Evolutionary conservation across 1,140 invertebrate genomes (phyloP), one percentile per base, ranked within the genome.

Genomic region (Brachystomella parvula): DNA sequence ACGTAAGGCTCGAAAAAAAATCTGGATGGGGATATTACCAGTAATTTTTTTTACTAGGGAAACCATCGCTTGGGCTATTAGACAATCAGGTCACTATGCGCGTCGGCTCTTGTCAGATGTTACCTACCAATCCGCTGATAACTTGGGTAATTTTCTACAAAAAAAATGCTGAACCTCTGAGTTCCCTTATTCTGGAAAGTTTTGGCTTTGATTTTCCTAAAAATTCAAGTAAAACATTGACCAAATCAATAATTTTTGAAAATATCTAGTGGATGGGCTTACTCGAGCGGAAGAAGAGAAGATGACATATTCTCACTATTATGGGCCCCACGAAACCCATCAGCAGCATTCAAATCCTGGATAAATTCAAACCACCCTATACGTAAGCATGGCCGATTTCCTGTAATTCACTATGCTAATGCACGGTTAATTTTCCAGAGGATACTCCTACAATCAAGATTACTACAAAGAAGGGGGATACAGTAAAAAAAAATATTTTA

Each of bases 101-200:
- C 59, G 74, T 17, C 47, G 67, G 47, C 64, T 75, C 31, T 62
- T 75, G n/a, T 57, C 47, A n/a, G 75, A 75, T 64, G 73, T 75
- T 12, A 74, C 73, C 1, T 74, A 75, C 59, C 74, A 75, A 65
- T 75, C 75, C n/a, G 75, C 73, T 2, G 74, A 75, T 44, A 74
- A 74, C 57, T 65, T 75, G 17, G n/a, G n/a, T n/a, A n/a, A n/a
- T n/a, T n/a, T n/a, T n/a, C n/a, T n/a, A n/a, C n/a, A n/a, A n/a
- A n/a, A n/a, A n/a, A n/a, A n/a, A n/a, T n/a, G n/a, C n/a, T n/a
- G n/a, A n/a, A n/a, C n/a, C n/a, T n/a, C n/a, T n/a, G n/a, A n/a
- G n/a, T n/a, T n/a, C n/a, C n/a, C n/a, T n/a, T n/a, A n/a, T n/a
- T n/a, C n/a, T n/a, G n/a, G n/a, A n/a, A n/a, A n/a, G n/a, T n/a